phyloP scores from a whole-genome alignment of 2,113 vertebrate genomes.

The Rynchops niger region DNA sequence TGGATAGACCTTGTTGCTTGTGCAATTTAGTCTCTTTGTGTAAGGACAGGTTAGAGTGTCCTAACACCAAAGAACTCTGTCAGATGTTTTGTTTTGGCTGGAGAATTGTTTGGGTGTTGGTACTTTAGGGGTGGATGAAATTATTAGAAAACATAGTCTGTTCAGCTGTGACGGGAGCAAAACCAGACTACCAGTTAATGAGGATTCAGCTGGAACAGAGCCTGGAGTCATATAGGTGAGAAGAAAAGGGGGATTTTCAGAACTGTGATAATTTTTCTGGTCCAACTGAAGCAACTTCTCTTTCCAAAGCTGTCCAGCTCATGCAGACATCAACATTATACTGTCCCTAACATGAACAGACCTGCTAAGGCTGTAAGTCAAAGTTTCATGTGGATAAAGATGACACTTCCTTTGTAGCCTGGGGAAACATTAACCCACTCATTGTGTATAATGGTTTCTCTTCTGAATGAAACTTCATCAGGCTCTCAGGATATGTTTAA shows the following conservation, averaged over 20 bases:
- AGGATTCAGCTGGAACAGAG: neutral
- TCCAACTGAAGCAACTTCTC: neutral
- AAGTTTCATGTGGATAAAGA: neutral
- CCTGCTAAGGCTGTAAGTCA: neutral
- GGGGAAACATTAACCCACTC: neutral
- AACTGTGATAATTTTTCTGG: neutral
- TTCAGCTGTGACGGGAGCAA: neutral
- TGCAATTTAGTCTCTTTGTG: neutral
- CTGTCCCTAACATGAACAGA: neutral
- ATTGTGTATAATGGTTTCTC: neutral
- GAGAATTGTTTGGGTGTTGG: conserved; percentile 18
- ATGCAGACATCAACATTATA: neutral
- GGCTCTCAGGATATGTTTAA: neutral
- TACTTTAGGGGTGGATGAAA: neutral
- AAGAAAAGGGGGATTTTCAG: neutral
- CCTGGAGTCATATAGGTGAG: neutral
- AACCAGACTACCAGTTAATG: neutral
- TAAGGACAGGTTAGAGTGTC: neutral
- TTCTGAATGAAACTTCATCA: neutral
- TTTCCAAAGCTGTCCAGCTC: neutral
- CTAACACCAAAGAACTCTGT: neutral
- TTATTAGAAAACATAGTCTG: neutral
- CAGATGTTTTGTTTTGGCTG: neutral
- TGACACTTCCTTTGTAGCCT: neutral
- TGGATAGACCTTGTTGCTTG: neutral